Conservation (phyloP, 2,797 vertebrate genomes). For the Cryptoblepharus egeriae region DNA sequence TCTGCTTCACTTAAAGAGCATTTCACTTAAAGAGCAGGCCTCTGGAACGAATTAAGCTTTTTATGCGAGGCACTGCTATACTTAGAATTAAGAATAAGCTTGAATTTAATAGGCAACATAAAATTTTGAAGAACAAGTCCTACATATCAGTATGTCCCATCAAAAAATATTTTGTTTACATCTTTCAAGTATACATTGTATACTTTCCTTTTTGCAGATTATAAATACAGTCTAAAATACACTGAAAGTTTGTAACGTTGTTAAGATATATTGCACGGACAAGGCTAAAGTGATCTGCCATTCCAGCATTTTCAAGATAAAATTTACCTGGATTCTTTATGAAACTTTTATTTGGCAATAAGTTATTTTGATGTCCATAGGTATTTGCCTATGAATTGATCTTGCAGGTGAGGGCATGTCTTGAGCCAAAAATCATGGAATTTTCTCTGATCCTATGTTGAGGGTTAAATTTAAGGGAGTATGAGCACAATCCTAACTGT, state of each 20-base stretch:
- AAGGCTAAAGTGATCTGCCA: conserved; percentile 34
- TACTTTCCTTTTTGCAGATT: neutral
- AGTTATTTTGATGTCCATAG: neutral
- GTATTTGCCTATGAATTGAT: too few relatives aligned
- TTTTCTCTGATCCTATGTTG: too few relatives aligned
- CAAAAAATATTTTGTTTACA: conserved; percentile 54
- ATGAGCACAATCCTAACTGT: too few relatives aligned
- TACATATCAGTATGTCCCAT: conserved; percentile 29
- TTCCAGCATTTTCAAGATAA: neutral
- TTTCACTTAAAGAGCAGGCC: too few relatives aligned
- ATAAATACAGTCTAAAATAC: too few relatives aligned
- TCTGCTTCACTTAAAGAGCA: too few relatives aligned
- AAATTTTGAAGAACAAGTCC: conserved; percentile 5
- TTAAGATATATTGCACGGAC: neutral
- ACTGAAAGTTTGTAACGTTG: neutral
- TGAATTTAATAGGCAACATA: conserved; percentile 44
- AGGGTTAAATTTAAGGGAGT: too few relatives aligned
- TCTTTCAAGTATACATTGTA: conserved; percentile 27
- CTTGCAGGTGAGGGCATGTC: too few relatives aligned
- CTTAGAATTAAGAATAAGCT: conserved; percentile 22
- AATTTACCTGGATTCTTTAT: neutral
- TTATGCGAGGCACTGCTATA: too few relatives aligned
- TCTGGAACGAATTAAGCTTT: too few relatives aligned
- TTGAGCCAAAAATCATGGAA: too few relatives aligned
- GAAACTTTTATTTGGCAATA: neutral